phyloP scores from a whole-genome alignment of 2,888 invertebrate genomes.

The Dendrolimus pini region DNA sequence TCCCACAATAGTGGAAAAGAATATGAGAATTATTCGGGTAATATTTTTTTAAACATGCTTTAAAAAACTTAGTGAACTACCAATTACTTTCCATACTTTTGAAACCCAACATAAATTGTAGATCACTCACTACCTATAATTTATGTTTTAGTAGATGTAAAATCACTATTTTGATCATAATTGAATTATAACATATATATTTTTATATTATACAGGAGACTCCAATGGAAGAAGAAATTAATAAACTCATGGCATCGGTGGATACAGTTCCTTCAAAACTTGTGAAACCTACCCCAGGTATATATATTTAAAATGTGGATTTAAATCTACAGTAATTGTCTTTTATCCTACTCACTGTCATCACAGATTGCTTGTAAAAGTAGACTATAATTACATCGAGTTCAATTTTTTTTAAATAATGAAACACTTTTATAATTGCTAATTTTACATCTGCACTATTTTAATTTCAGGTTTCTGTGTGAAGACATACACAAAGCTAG shows the following conservation, averaged over 20 bases:
- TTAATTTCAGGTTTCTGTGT: constrained; percentile 83
- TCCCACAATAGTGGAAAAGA: constrained; percentile 76
- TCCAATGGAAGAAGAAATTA: constrained; percentile 77
- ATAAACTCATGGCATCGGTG: constrained; percentile 69
- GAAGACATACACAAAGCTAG: constrained; percentile 81
- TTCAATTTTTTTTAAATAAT: neutral
- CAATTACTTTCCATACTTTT: too few species aligned
- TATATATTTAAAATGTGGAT: constrained; percentile 12
- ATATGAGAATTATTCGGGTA: constrained; percentile 66
- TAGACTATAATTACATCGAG: neutral
- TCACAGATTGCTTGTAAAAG: neutral
- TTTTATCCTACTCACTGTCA: too few species aligned
- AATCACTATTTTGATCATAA: neutral
- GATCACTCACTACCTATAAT: too few species aligned
- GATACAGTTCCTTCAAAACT: constrained; percentile 76
- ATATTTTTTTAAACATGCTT: neutral
- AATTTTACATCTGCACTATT: neutral
- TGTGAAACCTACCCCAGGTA: constrained; percentile 83
- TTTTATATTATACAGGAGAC: constrained; percentile 50
- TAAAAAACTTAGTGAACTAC: too few species aligned
- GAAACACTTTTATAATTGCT: neutral
- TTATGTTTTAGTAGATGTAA: too few species aligned
- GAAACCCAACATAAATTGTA: too few species aligned
- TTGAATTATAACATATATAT: constrained; percentile 1
- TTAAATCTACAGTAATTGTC: too few species aligned